phyloP scores from a whole-genome alignment of 2,888 invertebrate species.

The Epirrhoe alternata region DNA sequence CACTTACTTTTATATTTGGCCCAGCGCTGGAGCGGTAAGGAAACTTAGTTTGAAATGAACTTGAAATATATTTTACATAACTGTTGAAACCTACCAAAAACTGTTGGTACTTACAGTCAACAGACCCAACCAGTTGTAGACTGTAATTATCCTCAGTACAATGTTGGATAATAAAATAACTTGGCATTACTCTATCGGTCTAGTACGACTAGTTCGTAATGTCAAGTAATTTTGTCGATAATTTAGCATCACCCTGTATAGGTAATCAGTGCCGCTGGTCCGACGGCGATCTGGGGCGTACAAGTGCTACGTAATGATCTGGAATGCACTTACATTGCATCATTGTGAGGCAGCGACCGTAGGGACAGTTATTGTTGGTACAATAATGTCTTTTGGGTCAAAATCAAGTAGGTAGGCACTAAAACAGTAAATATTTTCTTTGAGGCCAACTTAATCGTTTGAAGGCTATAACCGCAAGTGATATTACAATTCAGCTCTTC shows the following conservation, averaged over 20 bases:
- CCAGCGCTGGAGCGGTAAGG: too few species aligned
- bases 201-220: background rate
- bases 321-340: constrained; percentile 39
- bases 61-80: background rate
- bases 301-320: constrained; percentile 34
- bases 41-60: background rate
- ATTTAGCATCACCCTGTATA: constrained; percentile 18
- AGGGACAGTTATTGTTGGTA: constrained; percentile 17
- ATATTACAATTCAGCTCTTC: background rate
- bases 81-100: background rate
- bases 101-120: background rate
- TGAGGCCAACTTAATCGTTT: too few species aligned
- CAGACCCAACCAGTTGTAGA: background rate
- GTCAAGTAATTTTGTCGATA: background rate
- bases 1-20: too few species aligned
- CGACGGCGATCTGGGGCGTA: constrained; percentile 37
- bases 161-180: too few species aligned
- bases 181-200: background rate
- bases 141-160: too few species aligned
- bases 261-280: constrained; percentile 32
- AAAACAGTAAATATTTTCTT: background rate
- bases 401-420: too few species aligned
- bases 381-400: constrained; percentile 13
- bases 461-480: background rate
- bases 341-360: constrained; percentile 18